A percentile compares a stretch with the other conserved stretches of the same genome.
Evolutionary conservation across 2,113 vertebrate species (phyloP).

Genomic region (Meles meles): DNA sequence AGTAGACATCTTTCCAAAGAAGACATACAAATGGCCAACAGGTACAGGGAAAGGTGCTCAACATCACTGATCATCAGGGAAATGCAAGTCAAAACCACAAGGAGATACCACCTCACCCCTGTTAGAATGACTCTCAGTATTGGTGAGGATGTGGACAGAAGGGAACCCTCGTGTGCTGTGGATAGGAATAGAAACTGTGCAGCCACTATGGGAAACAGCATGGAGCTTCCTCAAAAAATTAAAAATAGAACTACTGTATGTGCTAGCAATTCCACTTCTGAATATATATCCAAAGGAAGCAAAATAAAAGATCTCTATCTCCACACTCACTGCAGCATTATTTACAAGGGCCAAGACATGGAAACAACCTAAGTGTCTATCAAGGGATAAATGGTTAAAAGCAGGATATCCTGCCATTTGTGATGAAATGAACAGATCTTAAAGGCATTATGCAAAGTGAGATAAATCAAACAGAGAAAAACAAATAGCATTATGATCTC

Average conservation of each 20-base stretch:
- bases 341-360: background rate
- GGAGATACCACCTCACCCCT: too few species aligned
- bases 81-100: too few species aligned
- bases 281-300: too few species aligned
- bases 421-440: background rate
- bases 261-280: too few species aligned
- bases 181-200: background rate
- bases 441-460: background rate
- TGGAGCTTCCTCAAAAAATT: background rate
- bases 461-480: background rate
- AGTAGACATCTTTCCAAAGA: too few species aligned
- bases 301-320: background rate
- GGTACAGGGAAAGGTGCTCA: too few species aligned
- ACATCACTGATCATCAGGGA: too few species aligned
- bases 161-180: background rate
- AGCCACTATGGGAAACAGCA: background rate
- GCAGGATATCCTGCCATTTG: background rate
- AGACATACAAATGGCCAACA: too few species aligned
- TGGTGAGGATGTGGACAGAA: background rate
- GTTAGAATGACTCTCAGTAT: background rate
- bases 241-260: too few species aligned
- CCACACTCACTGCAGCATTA: background rate
- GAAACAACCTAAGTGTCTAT: background rate
- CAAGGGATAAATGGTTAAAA: background rate
- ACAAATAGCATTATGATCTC: background rate